These are phyloP conservation scores for Onychomys torridus DNA, from an alignment of 2,797 vertebrate species.

Conservation along the genomic window DNA sequence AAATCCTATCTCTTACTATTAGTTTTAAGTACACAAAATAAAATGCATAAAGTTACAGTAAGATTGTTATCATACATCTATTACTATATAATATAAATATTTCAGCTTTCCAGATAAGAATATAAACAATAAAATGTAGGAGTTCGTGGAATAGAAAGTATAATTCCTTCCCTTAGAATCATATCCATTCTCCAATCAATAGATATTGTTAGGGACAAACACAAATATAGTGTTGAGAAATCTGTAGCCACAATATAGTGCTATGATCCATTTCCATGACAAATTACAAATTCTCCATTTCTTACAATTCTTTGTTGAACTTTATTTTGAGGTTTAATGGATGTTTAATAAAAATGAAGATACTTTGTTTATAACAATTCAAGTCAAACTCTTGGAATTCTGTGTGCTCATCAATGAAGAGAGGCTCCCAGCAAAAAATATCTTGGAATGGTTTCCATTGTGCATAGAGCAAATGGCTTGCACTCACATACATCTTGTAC, in stretches of 20 bases:
- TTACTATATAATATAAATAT: neutral
- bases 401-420: neutral
- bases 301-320: neutral
- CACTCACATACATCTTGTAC: neutral
- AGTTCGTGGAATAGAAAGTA: no score
- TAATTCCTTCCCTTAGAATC: neutral
- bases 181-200: neutral
- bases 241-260: neutral
- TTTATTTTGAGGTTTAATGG: neutral
- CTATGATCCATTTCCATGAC: neutral
- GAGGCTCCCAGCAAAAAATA: neutral
- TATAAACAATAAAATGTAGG: neutral
- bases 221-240: neutral
- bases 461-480: neutral
- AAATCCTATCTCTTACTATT: neutral
- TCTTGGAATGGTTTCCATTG: neutral
- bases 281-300: neutral
- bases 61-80: neutral
- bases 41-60: neutral
- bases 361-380: neutral
- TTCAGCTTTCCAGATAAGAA: neutral
- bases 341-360: neutral
- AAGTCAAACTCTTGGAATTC: neutral
- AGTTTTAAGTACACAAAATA: neutral
- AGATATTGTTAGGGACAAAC: neutral